A percentile compares a stretch with the other conserved stretches of the same genome.
phyloP scores from a whole-genome alignment of 2,797 vertebrate species.

The Labroides dimidiatus region DNA sequence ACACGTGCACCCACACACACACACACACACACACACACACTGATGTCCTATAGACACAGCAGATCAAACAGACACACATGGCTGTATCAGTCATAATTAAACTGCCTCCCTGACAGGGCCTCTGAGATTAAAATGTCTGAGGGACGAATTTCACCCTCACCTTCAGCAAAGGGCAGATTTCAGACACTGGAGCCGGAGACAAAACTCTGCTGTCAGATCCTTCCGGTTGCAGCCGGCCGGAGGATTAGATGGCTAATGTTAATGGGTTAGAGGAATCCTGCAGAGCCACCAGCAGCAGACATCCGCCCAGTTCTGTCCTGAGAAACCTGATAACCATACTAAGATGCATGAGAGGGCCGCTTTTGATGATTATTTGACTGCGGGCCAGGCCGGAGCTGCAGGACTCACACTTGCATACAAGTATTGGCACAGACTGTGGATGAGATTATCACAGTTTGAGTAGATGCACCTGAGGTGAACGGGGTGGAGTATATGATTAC shows the following conservation, averaged over 20 bases:
- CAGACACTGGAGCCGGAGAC: slow-evolving; percentile 56
- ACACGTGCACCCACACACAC: slow-evolving; percentile 4
- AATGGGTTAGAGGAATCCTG: slow-evolving; percentile 56
- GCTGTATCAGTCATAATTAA: slow-evolving; percentile 82
- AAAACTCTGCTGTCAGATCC: slow-evolving; percentile 60
- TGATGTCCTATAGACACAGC: slow-evolving; percentile 39
- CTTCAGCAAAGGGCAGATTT: slow-evolving; percentile 78
- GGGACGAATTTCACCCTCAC: slow-evolving; percentile 72
- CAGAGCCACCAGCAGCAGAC: slow-evolving; percentile 36
- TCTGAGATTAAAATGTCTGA: slow-evolving; percentile 81
- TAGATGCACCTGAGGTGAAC: slow-evolving; percentile 4
- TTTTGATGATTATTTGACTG: slow-evolving; percentile 38
- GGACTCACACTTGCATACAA: slow-evolving; percentile 12
- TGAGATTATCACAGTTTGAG: slow-evolving; percentile 22
- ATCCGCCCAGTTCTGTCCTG: slow-evolving; percentile 22
- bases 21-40: slow-evolving; percentile 6
- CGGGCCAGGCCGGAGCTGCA: slow-evolving; percentile 2
- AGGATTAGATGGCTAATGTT: slow-evolving; percentile 69
- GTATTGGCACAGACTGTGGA: slow-evolving; percentile 3
- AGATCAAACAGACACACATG: slow-evolving; percentile 31
- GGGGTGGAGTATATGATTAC: slow-evolving; percentile 1
- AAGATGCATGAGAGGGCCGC: slow-evolving; percentile 20
- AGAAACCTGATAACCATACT: slow-evolving; percentile 45
- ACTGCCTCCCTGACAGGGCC: slow-evolving; percentile 70
- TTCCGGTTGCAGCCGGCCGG: slow-evolving; percentile 34